These are phyloP conservation scores for Pao palembangensis DNA, from an alignment of 2,113 vertebrate species.

Conservation along the genomic window DNA sequence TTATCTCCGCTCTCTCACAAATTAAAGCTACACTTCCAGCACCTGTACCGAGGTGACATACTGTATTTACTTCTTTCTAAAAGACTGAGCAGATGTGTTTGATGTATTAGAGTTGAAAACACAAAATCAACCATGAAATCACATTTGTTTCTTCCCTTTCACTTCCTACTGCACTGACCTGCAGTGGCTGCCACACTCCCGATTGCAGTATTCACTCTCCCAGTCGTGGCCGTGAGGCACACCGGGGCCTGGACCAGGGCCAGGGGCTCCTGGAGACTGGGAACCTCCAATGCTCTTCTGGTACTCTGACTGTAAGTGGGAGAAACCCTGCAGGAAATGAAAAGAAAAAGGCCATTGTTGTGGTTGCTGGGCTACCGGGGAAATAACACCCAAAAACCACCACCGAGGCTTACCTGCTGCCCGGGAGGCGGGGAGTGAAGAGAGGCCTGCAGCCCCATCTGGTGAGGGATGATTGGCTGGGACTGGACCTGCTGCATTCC, in stretches of 20 bases:
- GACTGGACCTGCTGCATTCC: constrained; percentile 95
- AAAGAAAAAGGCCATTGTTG: neutral
- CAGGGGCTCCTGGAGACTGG: constrained; percentile 87
- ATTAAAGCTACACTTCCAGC: too few relatives aligned
- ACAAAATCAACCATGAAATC: neutral
- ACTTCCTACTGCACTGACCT: constrained; percentile 74
- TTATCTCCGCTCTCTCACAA: too few relatives aligned
- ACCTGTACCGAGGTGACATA: too few relatives aligned
- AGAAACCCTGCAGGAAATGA: constrained; percentile 81
- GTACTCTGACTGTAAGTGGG: constrained; percentile 92
- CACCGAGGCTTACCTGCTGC: constrained; percentile 82
- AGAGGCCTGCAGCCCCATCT: constrained; percentile 96
- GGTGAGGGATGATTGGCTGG: constrained; percentile 90
- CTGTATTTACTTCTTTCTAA: too few relatives aligned
- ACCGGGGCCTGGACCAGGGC: constrained; percentile 74
- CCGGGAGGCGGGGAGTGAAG: constrained; percentile 91
- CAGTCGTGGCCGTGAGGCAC: constrained; percentile 84
- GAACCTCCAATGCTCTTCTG: constrained; percentile 87
- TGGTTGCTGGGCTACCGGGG: too few relatives aligned
- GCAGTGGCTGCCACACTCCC: constrained; percentile 95
- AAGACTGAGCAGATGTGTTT: neutral
- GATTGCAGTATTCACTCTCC: constrained; percentile 91
- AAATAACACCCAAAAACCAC: too few relatives aligned
- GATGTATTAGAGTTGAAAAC: neutral
- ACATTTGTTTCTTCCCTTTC: neutral